Conservation (phyloP, 1,140 invertebrate species). For the Phenacoccus solenopsis region DNA sequence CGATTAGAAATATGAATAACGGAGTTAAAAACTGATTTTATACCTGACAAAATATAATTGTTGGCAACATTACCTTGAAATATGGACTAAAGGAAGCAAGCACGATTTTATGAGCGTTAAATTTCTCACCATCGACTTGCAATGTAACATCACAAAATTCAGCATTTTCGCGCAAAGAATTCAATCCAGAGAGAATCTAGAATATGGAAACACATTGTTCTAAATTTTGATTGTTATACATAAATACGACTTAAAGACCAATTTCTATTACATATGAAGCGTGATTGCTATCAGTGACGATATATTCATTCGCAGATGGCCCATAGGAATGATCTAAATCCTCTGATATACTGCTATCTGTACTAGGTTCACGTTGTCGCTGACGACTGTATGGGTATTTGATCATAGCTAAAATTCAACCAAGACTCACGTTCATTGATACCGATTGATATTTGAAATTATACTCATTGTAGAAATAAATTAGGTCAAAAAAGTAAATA, state of each 20-base stretch:
- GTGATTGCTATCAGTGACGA: slow-evolving; percentile 30
- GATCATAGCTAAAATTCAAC: neutral
- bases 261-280: slow-evolving; percentile 29
- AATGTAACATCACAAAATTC: slow-evolving; percentile 64
- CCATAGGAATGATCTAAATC: slow-evolving; percentile 24
- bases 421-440: too few relatives aligned
- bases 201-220: neutral
- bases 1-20: slow-evolving; percentile 19
- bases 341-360: slow-evolving; percentile 27
- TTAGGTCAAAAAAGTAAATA: too few relatives aligned
- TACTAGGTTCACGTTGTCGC: slow-evolving; percentile 19
- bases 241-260: neutral
- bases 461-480: too few relatives aligned
- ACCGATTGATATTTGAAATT: too few relatives aligned
- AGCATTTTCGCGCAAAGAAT: slow-evolving; percentile 38
- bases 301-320: slow-evolving; percentile 30
- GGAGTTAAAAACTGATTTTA: too few relatives aligned
- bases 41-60: too few relatives aligned
- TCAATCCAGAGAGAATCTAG: slow-evolving; percentile 39
- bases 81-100: slow-evolving; percentile 87
- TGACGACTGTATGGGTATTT: slow-evolving; percentile 6
- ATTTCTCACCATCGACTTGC: slow-evolving; percentile 68
- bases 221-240: neutral
- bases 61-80: slow-evolving; percentile 78
- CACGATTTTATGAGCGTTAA: slow-evolving; percentile 82